phyloP scores from a whole-genome alignment of 53 echinoderm and acorn worm genomes.

The Hippasteria phrygiana region DNA sequence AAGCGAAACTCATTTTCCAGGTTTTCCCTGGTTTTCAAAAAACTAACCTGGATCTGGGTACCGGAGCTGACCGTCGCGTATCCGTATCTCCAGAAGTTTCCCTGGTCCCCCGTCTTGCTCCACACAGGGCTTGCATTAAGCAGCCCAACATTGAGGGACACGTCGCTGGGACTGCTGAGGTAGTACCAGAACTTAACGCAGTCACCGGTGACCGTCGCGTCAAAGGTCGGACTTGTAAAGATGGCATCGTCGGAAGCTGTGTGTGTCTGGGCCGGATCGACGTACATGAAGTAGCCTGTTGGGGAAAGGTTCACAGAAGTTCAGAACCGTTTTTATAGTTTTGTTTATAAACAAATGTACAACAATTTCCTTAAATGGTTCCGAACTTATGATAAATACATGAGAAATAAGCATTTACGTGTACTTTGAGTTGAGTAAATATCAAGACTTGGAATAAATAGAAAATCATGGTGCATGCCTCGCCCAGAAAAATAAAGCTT shows the following conservation, averaged over 20 bases:
- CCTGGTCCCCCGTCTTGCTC: constrained; percentile 62
- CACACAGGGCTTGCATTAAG: constrained; percentile 41
- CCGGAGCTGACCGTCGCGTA: constrained; percentile 31
- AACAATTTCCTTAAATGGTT: no score
- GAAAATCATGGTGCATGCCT: no score
- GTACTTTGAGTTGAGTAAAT: no score
- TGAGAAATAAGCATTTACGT: no score
- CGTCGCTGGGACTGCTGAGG: constrained; percentile 27
- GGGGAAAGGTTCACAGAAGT: background rate
- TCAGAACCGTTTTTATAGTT: background rate
- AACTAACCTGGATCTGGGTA: constrained; percentile 40
- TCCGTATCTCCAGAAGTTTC: constrained; percentile 63
- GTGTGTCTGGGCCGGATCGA: constrained; percentile 26
- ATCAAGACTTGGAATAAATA: no score
- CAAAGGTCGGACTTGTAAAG: constrained; percentile 42
- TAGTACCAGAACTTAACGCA: constrained; percentile 77
- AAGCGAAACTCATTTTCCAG: no score
- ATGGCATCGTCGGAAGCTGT: constrained; percentile 48
- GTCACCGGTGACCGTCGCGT: constrained; percentile 51
- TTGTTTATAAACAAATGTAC: no score
- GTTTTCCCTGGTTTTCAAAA: no score
- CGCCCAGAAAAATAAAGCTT: no score
- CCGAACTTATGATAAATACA: no score
- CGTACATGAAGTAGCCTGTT: constrained; percentile 40
- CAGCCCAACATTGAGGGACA: constrained; percentile 32